Percentiles rank a stretch among this genome's conserved stretches.
Evolutionary conservation across 2,113 vertebrate species (phyloP).

Genomic region (Nyctereutes procyonoides): DNA sequence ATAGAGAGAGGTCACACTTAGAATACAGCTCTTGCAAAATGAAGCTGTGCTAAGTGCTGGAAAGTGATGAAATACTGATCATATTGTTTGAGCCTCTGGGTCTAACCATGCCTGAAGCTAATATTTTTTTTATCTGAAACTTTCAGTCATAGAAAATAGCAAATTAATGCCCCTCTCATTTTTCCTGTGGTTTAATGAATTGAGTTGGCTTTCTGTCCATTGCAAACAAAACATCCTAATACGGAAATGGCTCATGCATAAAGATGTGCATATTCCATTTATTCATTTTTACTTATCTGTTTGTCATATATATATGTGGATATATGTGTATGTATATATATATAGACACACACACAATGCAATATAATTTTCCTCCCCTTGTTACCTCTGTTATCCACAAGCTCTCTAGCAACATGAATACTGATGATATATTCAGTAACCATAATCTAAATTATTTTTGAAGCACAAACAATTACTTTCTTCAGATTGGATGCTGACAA

Average conservation of each 20-base stretch:
- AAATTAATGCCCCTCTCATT: not conserved
- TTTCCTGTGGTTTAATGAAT: not conserved
- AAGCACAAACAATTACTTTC: not conserved
- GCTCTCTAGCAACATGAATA: not conserved
- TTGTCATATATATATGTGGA: not conserved
- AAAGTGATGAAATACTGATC: not conserved
- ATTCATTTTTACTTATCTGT: conserved; percentile 12
- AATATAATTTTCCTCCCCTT: conserved; percentile 34
- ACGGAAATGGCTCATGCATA: not conserved
- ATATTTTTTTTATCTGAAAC: not conserved
- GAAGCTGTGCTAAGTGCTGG: not conserved
- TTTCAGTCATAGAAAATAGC: not conserved
- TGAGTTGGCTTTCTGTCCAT: not conserved
- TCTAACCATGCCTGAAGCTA: not conserved
- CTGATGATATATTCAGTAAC: not conserved
- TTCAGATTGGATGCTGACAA: not conserved
- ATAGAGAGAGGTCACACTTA: not conserved
- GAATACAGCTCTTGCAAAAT: not conserved
- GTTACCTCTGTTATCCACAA: not conserved
- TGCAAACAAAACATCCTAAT: not conserved
- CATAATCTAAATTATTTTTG: conserved; percentile 31
- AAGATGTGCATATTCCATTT: not conserved
- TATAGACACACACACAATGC: not conserved
- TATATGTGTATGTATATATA: too few species aligned
- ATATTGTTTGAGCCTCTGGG: not conserved